These are phyloP conservation scores for Ceratina calcarata DNA, from an alignment of 1,140 invertebrate genomes.

Conservation along the genomic window DNA sequence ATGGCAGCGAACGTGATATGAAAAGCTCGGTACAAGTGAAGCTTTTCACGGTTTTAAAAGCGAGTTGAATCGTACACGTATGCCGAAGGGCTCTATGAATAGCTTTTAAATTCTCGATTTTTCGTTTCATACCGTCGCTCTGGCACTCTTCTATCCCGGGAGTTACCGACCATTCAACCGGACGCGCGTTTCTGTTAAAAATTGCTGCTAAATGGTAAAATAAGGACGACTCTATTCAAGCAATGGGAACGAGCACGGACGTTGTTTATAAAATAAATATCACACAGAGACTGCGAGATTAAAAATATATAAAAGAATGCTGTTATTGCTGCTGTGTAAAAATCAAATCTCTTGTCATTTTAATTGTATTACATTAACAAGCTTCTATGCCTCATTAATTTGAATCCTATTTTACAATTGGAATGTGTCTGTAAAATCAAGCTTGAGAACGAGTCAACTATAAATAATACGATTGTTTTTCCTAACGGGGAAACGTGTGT, in stretches of 20 bases:
- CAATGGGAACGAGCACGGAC: not conserved
- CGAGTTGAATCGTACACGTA: not conserved
- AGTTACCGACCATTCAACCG: not conserved
- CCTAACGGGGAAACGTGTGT: not conserved
- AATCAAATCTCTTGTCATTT: no score
- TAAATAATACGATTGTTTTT: not conserved
- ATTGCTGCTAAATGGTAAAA: not conserved
- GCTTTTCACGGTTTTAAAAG: constrained; percentile 18
- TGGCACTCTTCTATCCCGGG: not conserved
- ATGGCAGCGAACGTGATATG: constrained; percentile 10
- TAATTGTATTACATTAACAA: no score
- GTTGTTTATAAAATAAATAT: not conserved
- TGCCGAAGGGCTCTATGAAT: not conserved
- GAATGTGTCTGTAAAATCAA: no score
- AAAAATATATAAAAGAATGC: not conserved
- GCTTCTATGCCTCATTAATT: no score
- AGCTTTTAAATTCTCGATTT: constrained; percentile 32
- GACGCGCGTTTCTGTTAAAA: not conserved
- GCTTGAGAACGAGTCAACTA: no score
- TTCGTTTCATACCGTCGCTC: constrained; percentile 4
- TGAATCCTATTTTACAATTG: no score
- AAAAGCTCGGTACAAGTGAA: constrained; percentile 20
- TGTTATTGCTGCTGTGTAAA: no score
- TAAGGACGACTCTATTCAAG: not conserved
- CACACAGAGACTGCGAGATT: not conserved